phyloP scores from a whole-genome alignment of 2,797 vertebrate genomes.

The Octomys mimax region DNA sequence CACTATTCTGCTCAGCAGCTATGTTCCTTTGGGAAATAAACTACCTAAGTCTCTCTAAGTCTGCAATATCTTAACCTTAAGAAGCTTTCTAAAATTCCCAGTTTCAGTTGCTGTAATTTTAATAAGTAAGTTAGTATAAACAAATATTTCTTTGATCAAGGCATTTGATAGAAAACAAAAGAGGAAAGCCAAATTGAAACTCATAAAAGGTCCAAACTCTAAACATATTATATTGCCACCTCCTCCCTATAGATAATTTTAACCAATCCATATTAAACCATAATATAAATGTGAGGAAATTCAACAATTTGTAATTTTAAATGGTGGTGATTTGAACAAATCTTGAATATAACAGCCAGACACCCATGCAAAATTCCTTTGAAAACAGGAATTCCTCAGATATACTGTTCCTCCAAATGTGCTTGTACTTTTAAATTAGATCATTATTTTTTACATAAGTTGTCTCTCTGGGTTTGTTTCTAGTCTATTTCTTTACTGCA shows the following conservation, averaged over 20 bases:
- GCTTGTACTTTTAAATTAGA: not conserved
- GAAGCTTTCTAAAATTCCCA: not conserved
- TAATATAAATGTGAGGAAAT: not conserved
- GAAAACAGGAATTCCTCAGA: not conserved
- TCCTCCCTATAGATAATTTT: not conserved
- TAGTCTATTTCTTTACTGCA: not conserved
- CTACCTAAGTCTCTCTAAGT: not conserved
- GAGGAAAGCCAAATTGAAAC: not conserved
- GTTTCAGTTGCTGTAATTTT: not conserved
- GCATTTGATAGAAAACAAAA: not conserved
- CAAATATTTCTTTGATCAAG: not conserved
- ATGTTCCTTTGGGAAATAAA: not conserved
- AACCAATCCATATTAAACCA: not conserved
- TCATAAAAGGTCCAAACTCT: not conserved
- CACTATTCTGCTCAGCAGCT: not conserved
- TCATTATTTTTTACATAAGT: not conserved
- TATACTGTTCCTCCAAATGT: not conserved
- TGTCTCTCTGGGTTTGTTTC: not conserved
- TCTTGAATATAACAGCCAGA: not conserved
- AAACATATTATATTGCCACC: not conserved
- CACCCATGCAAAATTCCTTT: not conserved
- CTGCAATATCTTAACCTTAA: not conserved
- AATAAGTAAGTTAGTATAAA: not conserved
- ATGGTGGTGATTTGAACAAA: not conserved
- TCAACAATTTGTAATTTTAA: not conserved